phyloP scores from a whole-genome alignment of 2,113 vertebrate genomes.

The Halcyon malimbica region DNA sequence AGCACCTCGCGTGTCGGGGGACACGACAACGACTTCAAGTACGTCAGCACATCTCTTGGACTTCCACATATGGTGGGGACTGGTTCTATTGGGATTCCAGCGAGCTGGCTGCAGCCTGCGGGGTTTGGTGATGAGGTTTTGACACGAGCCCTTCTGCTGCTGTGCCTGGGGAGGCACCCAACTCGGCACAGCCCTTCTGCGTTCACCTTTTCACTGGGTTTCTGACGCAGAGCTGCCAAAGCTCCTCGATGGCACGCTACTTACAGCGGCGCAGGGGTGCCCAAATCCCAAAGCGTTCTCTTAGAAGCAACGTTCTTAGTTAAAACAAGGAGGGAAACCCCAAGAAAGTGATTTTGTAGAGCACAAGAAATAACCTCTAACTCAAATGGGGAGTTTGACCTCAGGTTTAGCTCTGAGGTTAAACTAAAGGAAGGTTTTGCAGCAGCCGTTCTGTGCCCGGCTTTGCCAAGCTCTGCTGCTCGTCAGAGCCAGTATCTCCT shows the following conservation, averaged over 20 bases:
- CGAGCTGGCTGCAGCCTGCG: fast-evolving
- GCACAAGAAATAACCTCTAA: not conserved
- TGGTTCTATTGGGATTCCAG: fast-evolving
- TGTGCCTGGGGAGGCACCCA: not conserved
- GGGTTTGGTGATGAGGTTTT: fast-evolving
- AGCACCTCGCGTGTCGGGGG: fast-evolving
- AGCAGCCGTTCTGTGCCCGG: fast-evolving
- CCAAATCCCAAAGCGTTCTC: not conserved
- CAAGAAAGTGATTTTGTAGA: not conserved
- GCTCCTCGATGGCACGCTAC: not conserved
- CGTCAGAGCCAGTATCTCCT: not conserved
- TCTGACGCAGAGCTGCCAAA: not conserved
- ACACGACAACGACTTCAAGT: fast-evolving
- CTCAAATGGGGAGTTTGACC: not conserved
- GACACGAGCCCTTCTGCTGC: not conserved
- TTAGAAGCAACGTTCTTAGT: not conserved
- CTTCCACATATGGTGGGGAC: fast-evolving
- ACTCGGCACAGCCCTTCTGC: not conserved
- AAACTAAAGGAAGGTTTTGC: not conserved
- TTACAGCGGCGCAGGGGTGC: not conserved
- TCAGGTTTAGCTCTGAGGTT: not conserved
- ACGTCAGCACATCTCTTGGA: not conserved
- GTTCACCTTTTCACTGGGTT: not conserved
- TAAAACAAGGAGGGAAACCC: not conserved
- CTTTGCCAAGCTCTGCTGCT: not conserved